Evolutionary conservation across 2,113 vertebrate species (phyloP).

Genomic region (Cyanoramphus novaezelandiae): DNA sequence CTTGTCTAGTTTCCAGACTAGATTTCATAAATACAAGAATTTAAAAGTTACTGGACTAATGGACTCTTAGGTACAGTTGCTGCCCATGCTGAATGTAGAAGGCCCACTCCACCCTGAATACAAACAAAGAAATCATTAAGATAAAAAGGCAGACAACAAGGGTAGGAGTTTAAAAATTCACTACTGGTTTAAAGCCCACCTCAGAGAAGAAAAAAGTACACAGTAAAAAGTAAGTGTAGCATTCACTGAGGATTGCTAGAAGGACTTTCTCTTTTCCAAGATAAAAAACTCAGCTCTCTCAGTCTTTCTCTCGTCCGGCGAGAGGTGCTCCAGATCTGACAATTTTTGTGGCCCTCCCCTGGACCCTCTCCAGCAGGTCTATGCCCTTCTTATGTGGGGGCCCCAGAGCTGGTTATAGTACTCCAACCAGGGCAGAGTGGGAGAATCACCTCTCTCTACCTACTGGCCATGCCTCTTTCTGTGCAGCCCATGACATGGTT

Average conservation of each 20-base stretch:
- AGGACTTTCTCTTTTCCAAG: background rate
- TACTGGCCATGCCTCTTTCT: rapidly evolving
- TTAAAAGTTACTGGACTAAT: background rate
- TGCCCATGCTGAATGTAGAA: background rate
- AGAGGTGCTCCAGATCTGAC: background rate
- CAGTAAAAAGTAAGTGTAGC: no score
- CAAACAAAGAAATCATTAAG: background rate
- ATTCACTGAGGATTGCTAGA: background rate
- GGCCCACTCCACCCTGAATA: background rate
- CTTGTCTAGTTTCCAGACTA: background rate
- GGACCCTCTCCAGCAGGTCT: background rate
- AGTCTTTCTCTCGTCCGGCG: background rate
- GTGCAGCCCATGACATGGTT: rapidly evolving
- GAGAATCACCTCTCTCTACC: rapidly evolving
- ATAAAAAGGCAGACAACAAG: background rate
- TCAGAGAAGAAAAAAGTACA: background rate
- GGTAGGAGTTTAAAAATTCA: background rate
- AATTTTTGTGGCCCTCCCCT: background rate
- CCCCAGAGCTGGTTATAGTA: background rate
- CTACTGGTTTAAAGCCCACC: background rate
- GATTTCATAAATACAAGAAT: background rate
- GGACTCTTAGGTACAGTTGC: background rate
- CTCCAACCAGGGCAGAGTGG: background rate
- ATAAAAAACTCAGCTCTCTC: background rate
- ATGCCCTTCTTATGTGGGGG: background rate